phyloP scores from a whole-genome alignment of 2,888 invertebrate genomes.

The Corythucha ciliata region DNA sequence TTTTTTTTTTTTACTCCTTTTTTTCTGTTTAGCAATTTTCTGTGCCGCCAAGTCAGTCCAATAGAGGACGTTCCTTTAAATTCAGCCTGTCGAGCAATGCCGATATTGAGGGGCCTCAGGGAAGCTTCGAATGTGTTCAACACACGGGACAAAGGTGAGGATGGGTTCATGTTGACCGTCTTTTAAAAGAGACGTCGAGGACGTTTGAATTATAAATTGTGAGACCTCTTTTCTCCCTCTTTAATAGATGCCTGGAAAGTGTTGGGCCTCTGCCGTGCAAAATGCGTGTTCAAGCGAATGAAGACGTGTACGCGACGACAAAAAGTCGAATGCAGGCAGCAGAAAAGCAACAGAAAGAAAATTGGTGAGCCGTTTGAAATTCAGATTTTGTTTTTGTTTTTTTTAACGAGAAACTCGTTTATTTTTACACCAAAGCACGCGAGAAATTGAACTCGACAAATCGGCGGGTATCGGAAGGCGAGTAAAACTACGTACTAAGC shows the following conservation, averaged over 20 bases:
- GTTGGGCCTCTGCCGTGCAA: conserved; percentile 77
- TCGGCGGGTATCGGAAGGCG: conserved; percentile 81
- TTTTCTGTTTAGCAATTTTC: conserved; percentile 55
- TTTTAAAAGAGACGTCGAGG: not conserved
- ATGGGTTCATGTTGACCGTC: not conserved
- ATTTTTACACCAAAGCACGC: conserved; percentile 55
- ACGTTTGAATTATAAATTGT: not conserved
- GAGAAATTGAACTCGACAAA: conserved; percentile 79
- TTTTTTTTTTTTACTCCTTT: conserved; percentile 29
- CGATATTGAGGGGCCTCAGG: conserved; percentile 75
- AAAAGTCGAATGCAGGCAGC: conserved; percentile 83
- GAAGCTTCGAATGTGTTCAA: conserved; percentile 86
- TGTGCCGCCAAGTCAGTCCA: conserved; percentile 52
- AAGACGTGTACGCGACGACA: conserved; percentile 90
- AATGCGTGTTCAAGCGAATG: conserved; percentile 88
- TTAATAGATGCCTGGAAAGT: conserved; percentile 33
- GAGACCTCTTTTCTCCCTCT: not conserved
- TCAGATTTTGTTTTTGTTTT: not conserved
- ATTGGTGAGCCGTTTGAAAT: too few species aligned
- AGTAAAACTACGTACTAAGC: conserved; percentile 50
- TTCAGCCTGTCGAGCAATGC: conserved; percentile 69
- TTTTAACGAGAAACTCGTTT: conserved; percentile 13
- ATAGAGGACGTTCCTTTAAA: conserved; percentile 47
- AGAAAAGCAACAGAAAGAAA: conserved; percentile 86
- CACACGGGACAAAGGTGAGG: conserved; percentile 50